Base-by-base conservation (phyloP, 2,113 vertebrate species). In the Halichoeres trimaculatus region DNA sequence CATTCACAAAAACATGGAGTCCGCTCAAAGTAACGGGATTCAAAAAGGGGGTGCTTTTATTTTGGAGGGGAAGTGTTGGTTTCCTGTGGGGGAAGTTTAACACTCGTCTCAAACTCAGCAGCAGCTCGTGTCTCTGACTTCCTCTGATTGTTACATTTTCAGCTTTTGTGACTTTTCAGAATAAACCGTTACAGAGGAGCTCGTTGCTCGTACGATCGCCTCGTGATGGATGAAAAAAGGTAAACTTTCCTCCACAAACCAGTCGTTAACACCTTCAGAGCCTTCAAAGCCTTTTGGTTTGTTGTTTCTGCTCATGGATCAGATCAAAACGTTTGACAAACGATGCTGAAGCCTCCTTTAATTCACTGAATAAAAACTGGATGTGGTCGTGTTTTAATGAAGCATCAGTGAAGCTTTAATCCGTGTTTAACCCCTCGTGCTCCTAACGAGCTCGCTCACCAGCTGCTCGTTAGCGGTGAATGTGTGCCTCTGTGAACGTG, bases 1-100 rank as follows among this genome's bases (percentile, higher is more conserved):
- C 83, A 85, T 85, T 89, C 84, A 77, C 84, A 24, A 81, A 64
- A 82, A 64, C 30, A 82, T 67, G 56, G 56, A 45, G 4, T 58
- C 16, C n/a, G 69, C 64, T 77, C 23, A 59, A 14, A 41, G 41
- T 6, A 3, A 26, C 19, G 7, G 1, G 2, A 6, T 78, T 90
- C 2, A 67, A 72, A 67, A 57, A 34, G 69, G 26, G 65, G 60
- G 43, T 38, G 2, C 23, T 71, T 71, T 74, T 52, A 70, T 66
- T 72, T 50, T 58, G 50, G 57, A 38, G 55, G 75, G 77, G 55
- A 17, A 57, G 22, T 35, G 16, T 43, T 50, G 55, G 13, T 14
- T 2, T 19, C 5, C 5, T 53, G 30, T 50, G 17, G 2, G 1
- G 14, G 16, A 30, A 34, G 65, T 59, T 36, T 16, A 8, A 24